Conservation (phyloP, 2,888 invertebrate genomes). For the Scrobipalpa costella region DNA sequence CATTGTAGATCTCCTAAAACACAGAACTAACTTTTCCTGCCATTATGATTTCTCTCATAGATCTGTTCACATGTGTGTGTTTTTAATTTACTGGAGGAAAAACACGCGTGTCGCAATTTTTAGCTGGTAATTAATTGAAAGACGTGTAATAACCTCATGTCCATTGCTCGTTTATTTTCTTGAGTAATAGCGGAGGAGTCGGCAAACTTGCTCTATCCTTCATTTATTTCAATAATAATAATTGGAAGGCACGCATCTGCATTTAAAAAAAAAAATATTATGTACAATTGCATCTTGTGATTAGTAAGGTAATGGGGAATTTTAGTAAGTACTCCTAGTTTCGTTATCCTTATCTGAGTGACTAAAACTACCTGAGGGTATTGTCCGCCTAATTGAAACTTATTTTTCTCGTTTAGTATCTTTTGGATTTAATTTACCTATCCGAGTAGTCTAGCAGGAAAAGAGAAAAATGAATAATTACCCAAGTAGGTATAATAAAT, state of each 20-base stretch:
- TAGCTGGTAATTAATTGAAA: slow-evolving; percentile 12
- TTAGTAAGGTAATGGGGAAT: too few species aligned
- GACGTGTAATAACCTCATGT: slow-evolving; percentile 22
- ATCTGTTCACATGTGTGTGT: background rate
- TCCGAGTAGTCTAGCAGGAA: too few species aligned
- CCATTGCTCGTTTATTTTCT: slow-evolving; percentile 28
- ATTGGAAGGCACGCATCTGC: background rate
- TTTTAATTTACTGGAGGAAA: slow-evolving; percentile 4
- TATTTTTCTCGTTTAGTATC: too few species aligned
- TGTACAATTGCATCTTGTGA: too few species aligned
- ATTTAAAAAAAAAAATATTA: background rate
- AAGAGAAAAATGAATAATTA: too few species aligned
- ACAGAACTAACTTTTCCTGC: too few species aligned
- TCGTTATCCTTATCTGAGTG: background rate
- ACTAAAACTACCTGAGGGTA: too few species aligned
- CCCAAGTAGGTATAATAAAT: too few species aligned
- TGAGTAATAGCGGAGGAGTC: slow-evolving; percentile 7
- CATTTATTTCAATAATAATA: slow-evolving; percentile 9
- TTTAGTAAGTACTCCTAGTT: background rate
- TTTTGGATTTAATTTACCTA: too few species aligned
- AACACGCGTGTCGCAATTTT: slow-evolving; percentile 8
- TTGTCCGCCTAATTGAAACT: too few species aligned
- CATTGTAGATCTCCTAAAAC: too few species aligned
- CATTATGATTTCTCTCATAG: too few species aligned
- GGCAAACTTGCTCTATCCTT: background rate